These are phyloP conservation scores for Chromoteleia sp. DNA, from an alignment of 2,888 invertebrate species.

Conservation along the genomic window DNA sequence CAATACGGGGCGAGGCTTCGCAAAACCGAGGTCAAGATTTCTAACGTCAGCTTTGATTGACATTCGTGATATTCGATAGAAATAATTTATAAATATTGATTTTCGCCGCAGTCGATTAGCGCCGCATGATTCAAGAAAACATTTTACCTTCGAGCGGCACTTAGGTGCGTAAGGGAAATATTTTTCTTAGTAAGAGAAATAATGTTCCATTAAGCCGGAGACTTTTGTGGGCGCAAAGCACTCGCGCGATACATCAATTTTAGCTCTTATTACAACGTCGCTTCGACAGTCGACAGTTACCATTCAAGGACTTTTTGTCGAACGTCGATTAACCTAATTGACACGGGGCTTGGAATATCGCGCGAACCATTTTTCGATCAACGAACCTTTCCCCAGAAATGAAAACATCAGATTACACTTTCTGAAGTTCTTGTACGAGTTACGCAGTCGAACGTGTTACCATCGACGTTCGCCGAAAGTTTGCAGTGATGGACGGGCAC, in stretches of 20 bases:
- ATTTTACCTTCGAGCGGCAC: conserved; percentile 66
- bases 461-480: conserved; percentile 56
- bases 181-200: conserved; percentile 61
- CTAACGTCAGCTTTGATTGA: neutral
- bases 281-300: conserved; percentile 13
- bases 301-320: conserved; percentile 26
- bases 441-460: conserved; percentile 53
- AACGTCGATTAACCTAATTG: conserved; percentile 61
- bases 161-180: conserved; percentile 60
- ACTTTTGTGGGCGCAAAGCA: conserved; percentile 40
- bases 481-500: conserved; percentile 73
- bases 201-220: conserved; percentile 60
- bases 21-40: no score
- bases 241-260: conserved; percentile 47
- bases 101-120: conserved; percentile 46
- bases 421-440: conserved; percentile 49
- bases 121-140: conserved; percentile 44
- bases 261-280: conserved; percentile 30
- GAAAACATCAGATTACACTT: conserved; percentile 63
- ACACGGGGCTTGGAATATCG: conserved; percentile 17
- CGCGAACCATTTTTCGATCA: conserved; percentile 23
- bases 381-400: conserved; percentile 37
- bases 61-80: conserved; percentile 8
- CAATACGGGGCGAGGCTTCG: no score
- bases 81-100: conserved; percentile 59